These are phyloP conservation scores for Bellardia bayeri DNA, from an alignment of 2,888 invertebrate genomes.

Conservation along the genomic window DNA sequence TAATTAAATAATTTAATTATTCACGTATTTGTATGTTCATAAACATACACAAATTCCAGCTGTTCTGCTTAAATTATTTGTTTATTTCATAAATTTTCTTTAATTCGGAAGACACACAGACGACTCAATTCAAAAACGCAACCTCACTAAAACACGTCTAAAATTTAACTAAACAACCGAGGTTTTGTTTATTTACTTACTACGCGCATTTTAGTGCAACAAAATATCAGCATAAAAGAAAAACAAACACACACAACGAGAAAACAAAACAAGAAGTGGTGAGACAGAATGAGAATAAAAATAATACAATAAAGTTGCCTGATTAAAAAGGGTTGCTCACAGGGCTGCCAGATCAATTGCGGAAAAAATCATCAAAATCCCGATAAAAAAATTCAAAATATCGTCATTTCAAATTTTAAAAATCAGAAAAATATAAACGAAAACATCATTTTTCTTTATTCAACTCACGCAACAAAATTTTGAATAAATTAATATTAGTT, in stretches of 20 bases:
- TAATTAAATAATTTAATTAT: constrained; percentile 4
- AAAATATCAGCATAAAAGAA: constrained; percentile 60
- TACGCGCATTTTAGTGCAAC: constrained; percentile 69
- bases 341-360: too few relatives aligned
- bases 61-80: constrained; percentile 38
- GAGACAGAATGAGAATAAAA: background rate
- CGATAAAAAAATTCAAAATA: too few relatives aligned
- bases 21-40: background rate
- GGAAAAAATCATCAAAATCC: too few relatives aligned
- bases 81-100: constrained; percentile 1
- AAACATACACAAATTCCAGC: constrained; percentile 4
- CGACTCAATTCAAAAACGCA: constrained; percentile 20
- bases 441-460: too few relatives aligned
- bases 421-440: too few relatives aligned
- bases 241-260: constrained; percentile 29
- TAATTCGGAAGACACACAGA: background rate
- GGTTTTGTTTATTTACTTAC: constrained; percentile 77
- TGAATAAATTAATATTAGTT: too few relatives aligned
- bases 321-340: background rate
- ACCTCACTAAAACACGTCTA: constrained; percentile 53
- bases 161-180: constrained; percentile 62
- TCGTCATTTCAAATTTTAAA: too few relatives aligned
- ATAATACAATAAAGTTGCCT: constrained; percentile 27
- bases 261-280: background rate
- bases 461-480: too few relatives aligned